Base-by-base conservation (phyloP, 2,888 invertebrate genomes). In the Hydrotaea diabolus region DNA sequence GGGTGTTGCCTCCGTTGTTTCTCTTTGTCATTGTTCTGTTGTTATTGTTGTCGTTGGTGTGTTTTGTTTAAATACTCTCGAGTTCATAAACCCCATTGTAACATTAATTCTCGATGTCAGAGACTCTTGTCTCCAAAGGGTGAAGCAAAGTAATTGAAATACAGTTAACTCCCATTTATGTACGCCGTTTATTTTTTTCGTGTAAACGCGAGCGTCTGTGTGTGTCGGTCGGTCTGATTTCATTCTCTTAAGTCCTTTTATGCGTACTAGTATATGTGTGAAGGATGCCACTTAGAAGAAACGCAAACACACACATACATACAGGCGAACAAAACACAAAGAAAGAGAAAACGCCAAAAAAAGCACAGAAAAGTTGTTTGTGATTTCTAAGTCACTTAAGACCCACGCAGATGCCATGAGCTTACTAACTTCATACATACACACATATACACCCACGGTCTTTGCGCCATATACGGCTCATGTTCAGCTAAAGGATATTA, bases 121-220 rank as follows among this genome's bases (percentile, higher is more conserved):
- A 11, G 21, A 3, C 31, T 19, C 36, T n/a, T 46, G 23, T 69
- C 49, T 69, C 59, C 15, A 66, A 53, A 59, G 71, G 59, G 59
- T 36, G 62, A 31, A 76, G 39, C 8, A 73, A 82, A 21, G 36
- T 39, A 77, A 82, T 82, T 74, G 77, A 77, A 77, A 74, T 59
- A 59, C 26, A 69, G 59, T 77, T 31, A 59, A 77, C 59, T 74
- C 66, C 77, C 66, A 46, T 17, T 69, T 69, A 7, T n/a, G 11
- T 36, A n/a, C n/a, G n/a, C 11, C 11, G 4, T 66, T 5, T 73
- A 39, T 64, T 17, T 1, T 64, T 36, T 3, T 36, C 8, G 36
- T 36, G 36, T 26, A n/a, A 31, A n/a, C 31, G 31, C 11, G 64
- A 36, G 8, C 2, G 66, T 43, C 21, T 66, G 21, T 21, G 15